These are phyloP conservation scores for Stratiomys singularior DNA, from an alignment of 2,888 invertebrate genomes.

Conservation along the genomic window DNA sequence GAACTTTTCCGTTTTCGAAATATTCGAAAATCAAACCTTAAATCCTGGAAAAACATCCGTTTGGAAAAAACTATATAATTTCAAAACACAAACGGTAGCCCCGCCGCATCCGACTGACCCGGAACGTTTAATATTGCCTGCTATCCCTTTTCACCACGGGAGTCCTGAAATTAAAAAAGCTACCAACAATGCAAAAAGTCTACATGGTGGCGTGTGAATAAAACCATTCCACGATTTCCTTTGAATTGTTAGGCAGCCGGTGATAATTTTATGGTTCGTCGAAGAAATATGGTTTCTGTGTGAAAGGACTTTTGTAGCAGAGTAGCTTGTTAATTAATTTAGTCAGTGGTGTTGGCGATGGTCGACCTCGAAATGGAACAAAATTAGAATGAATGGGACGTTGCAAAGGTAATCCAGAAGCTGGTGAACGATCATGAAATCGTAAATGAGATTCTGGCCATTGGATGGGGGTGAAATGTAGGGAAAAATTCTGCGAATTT, in stretches of 20 bases:
- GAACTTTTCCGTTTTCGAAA: too few relatives aligned
- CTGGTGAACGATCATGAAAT: neutral
- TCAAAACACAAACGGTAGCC: too few relatives aligned
- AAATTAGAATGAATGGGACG: slow-evolving; percentile 30
- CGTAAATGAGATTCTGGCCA: neutral
- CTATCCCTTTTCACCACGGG: neutral
- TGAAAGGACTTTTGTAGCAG: slow-evolving; percentile 6
- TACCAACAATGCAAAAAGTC: neutral
- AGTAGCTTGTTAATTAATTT: slow-evolving; percentile 40
- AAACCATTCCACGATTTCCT: slow-evolving; percentile 22
- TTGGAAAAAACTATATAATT: too few relatives aligned
- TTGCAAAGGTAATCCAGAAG: slow-evolving; percentile 11
- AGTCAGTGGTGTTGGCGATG: neutral
- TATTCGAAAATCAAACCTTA: too few relatives aligned
- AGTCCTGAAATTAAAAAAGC: neutral
- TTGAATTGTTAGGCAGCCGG: slow-evolving; percentile 12
- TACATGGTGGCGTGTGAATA: slow-evolving; percentile 35
- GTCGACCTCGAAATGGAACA: neutral
- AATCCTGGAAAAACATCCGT: too few relatives aligned
- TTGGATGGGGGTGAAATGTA: neutral
- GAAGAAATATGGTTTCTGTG: slow-evolving; percentile 30
- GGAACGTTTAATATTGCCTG: neutral
- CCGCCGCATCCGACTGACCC: neutral
- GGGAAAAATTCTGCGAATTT: neutral
- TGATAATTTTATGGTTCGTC: slow-evolving; percentile 37